Percentiles rank a stretch among this genome's conserved stretches.
Evolutionary conservation across 2,888 invertebrate species (phyloP).

Genomic region (Tenthredo mesomela): DNA sequence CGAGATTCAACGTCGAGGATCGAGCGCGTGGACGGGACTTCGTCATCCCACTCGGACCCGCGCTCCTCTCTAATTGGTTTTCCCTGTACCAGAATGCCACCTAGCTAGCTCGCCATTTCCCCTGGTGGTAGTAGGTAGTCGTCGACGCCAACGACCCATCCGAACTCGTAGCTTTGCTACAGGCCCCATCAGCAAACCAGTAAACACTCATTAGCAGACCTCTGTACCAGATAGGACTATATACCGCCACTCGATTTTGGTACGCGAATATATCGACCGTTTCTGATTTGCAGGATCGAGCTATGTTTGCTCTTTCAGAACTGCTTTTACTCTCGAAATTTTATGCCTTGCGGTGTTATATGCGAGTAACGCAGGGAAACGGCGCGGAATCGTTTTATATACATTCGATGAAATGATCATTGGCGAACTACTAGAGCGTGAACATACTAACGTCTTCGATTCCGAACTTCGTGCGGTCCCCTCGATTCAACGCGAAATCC

Average conservation of each 20-base stretch:
- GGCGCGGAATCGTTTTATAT: background rate
- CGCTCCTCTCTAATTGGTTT: conserved; percentile 42
- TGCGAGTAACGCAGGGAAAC: too few species aligned
- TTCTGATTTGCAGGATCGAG: background rate
- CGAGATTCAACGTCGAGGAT: background rate
- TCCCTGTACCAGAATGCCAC: conserved; percentile 40
- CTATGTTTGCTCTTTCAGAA: background rate
- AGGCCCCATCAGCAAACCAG: conserved; percentile 23
- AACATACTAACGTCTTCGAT: background rate
- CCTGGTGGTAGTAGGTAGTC: background rate
- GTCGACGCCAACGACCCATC: conserved; percentile 33
- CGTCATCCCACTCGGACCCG: conserved; percentile 27
- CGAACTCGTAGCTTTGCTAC: background rate
- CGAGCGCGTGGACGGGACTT: background rate
- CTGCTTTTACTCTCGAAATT: too few species aligned
- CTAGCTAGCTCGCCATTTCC: background rate
- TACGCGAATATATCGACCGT: background rate
- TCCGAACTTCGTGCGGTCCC: background rate
- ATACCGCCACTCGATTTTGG: background rate
- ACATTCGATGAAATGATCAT: too few species aligned
- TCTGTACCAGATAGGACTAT: background rate
- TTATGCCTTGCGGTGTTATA: too few species aligned
- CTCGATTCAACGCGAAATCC: background rate
- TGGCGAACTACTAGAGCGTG: background rate
- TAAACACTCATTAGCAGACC: conserved; percentile 38